phyloP scores from a whole-genome alignment of 2,888 invertebrate species.

The Ochropacha duplaris region DNA sequence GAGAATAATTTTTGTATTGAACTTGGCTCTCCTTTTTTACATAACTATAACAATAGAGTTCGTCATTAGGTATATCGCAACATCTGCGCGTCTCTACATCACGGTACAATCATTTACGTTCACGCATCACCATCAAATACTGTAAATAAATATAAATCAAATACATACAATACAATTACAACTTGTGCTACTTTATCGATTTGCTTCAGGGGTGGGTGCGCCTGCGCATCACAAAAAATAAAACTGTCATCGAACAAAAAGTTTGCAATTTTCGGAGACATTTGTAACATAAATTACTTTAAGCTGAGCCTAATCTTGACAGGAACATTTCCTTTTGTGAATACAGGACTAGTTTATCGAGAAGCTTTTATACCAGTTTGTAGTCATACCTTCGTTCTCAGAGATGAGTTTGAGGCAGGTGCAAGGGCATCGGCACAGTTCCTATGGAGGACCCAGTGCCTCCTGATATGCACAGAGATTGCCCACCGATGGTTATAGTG shows the following conservation, averaged over 20 bases:
- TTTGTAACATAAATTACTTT: background rate
- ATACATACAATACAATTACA: background rate
- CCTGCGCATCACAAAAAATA: background rate
- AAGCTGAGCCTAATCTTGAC: background rate
- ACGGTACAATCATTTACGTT: conserved; percentile 1
- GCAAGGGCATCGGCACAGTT: too few relatives aligned
- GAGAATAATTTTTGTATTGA: too few relatives aligned
- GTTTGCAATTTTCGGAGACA: background rate
- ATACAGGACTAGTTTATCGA: background rate
- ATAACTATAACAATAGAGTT: background rate
- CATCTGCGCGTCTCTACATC: background rate
- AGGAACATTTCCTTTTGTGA: background rate
- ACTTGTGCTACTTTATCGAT: conserved; percentile 5
- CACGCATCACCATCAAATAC: conserved; percentile 5
- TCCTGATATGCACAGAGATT: too few relatives aligned
- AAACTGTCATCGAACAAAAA: background rate
- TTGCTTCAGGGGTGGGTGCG: background rate
- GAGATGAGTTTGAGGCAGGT: too few relatives aligned
- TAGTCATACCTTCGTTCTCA: too few relatives aligned
- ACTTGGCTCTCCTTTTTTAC: too few relatives aligned
- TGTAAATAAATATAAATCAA: background rate
- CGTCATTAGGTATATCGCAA: background rate
- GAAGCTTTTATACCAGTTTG: background rate
- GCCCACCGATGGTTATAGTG: background rate
- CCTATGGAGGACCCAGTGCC: too few relatives aligned